Conservation (phyloP, 2,888 invertebrate genomes). For the Pollenia griseotomentosa region DNA sequence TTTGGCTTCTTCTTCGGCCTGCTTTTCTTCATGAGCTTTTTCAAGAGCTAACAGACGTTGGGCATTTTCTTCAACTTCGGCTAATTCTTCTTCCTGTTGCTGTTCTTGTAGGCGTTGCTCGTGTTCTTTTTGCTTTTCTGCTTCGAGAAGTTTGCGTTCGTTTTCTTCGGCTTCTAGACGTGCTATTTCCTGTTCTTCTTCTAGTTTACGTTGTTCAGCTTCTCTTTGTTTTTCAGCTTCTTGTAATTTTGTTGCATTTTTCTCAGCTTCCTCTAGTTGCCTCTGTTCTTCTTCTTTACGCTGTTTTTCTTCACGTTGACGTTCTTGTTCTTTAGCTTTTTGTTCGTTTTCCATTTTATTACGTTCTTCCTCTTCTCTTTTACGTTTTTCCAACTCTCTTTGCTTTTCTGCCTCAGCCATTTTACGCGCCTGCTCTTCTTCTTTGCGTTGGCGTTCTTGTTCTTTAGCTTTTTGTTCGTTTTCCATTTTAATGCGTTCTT, state of each 20-base stretch:
- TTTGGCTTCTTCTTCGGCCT: slow-evolving; percentile 68
- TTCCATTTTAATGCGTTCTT: slow-evolving; percentile 51
- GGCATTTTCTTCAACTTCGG: slow-evolving; percentile 28
- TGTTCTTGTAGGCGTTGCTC: too few relatives aligned
- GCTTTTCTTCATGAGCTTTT: slow-evolving; percentile 32
- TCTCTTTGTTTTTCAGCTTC: slow-evolving; percentile 72
- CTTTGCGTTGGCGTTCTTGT: slow-evolving; percentile 13
- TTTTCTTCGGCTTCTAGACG: slow-evolving; percentile 59
- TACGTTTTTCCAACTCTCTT: slow-evolving; percentile 62
- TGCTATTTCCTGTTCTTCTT: slow-evolving; percentile 66
- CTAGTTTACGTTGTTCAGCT: slow-evolving; percentile 56
- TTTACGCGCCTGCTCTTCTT: slow-evolving; percentile 46
- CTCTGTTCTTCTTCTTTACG: slow-evolving; percentile 52
- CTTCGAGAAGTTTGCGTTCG: background rate
- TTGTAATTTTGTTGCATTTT: slow-evolving; percentile 46
- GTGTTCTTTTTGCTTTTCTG: slow-evolving; percentile 2
- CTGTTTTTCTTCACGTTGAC: background rate
- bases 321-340: slow-evolving; percentile 67
- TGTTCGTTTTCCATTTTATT: slow-evolving; percentile 61
- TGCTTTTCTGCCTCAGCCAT: slow-evolving; percentile 69
- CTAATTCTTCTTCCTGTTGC: background rate
- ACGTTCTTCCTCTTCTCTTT: slow-evolving; percentile 57
- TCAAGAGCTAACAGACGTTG: slow-evolving; percentile 2
- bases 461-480: slow-evolving; percentile 72
- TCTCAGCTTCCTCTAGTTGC: slow-evolving; percentile 47